Evolutionary conservation across 2,113 vertebrate genomes (phyloP), one percentile per base, ranked within the genome.

Genomic region (Rhadina sibilatrix): DNA sequence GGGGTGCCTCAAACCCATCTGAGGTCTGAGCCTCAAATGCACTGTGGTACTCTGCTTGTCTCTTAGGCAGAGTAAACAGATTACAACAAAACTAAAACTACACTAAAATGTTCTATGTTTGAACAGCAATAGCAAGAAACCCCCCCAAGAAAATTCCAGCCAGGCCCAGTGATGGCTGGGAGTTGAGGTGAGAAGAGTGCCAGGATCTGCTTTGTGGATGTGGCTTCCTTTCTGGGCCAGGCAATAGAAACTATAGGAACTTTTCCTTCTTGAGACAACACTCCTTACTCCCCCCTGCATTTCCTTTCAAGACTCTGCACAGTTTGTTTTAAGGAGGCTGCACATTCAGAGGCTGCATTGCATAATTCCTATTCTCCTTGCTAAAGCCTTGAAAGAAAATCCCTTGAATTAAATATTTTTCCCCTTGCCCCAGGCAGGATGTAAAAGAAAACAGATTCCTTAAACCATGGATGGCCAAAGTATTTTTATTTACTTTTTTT

Each of bases 121-220:
- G 80, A 28, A 24, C 10, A 27, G 25, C 4, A 52, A n/a, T 19
- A 38, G n/a, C 22, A 47, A 88, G 61, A 59, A 46, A 2, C 3
- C 0, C 4, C 11, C 3, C 1, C 11, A 22, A 10, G 22, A 14
- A 7, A 76, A 90, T 57, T 35, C 27, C 44, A 59, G 42, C 19
- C 42, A 42, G 18, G 18, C 13, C 10, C 0, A 0, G 10, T 54
- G 28, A 4, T 22, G 10, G 31, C 5, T 65, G 54, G 37, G 17
- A 50, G 42, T 10, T 54, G 57, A 54, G 12, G 30, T 79, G 65
- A 37, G 33, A 42, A 46, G 22, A 6, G 0, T 33, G 40, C 20
- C 37, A 49, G 35, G 49, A 75, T 64, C 33, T 90, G 38, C 33
- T 64, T 6, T 68, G 70, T 35, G 35, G 8, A 30, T 0, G 0